Evolutionary conservation across 2,888 invertebrate genomes (phyloP).

Genomic region (Drosophila mercatorum): DNA sequence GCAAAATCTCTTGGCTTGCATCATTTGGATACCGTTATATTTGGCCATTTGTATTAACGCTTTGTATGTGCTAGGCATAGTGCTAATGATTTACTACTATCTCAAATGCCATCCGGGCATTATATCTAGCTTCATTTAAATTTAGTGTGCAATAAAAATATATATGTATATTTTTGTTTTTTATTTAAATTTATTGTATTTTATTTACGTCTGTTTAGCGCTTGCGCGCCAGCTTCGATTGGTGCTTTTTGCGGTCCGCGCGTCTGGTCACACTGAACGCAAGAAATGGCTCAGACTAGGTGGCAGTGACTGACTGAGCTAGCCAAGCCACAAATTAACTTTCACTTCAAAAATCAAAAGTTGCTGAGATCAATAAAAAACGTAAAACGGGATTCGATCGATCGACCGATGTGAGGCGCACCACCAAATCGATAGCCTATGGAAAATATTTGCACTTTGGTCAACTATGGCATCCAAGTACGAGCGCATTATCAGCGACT

Average conservation of each 20-base stretch:
- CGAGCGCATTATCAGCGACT: conserved; percentile 92
- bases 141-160: background rate
- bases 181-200: background rate
- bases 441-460: conserved; percentile 8
- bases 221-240: conserved; percentile 12
- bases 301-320: conserved; percentile 49
- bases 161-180: background rate
- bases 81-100: conserved; percentile 55
- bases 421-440: conserved; percentile 25
- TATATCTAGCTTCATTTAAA: conserved; percentile 33
- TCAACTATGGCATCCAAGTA: conserved; percentile 85
- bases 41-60: conserved; percentile 30
- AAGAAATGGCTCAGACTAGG: conserved; percentile 52
- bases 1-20: conserved; percentile 40
- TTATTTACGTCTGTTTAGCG: background rate
- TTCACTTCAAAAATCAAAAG: conserved; percentile 49
- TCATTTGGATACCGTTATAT: conserved; percentile 41
- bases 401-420: conserved; percentile 38
- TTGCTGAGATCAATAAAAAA: conserved; percentile 12
- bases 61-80: conserved; percentile 52
- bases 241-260: conserved; percentile 7
- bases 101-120: conserved; percentile 57
- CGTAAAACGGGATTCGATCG: background rate
- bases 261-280: conserved; percentile 47
- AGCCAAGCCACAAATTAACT: conserved; percentile 47